Conservation (phyloP, 2,888 invertebrate genomes). For the Patella depressa region DNA sequence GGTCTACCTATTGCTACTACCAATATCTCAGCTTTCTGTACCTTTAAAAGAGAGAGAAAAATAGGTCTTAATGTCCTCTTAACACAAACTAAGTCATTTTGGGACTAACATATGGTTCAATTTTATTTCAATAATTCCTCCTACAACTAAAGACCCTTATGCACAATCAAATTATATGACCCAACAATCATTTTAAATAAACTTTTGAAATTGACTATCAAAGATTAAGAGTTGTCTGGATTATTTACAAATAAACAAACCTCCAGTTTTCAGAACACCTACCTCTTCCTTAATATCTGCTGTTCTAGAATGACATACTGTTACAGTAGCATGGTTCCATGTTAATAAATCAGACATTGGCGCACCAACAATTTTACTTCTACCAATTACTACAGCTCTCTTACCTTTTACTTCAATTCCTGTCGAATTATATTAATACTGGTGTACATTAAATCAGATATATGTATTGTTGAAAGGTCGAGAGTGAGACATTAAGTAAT, state of each 20-base stretch:
- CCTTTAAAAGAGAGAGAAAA: conserved; percentile 36
- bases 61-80: not conserved
- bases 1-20: conserved; percentile 95
- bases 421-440: not conserved
- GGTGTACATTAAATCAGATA: not conserved
- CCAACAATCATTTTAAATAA: not conserved
- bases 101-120: no score
- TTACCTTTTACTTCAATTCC: conserved; percentile 85
- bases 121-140: no score
- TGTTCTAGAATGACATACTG: conserved; percentile 96
- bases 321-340: conserved; percentile 97
- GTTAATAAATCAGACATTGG: conserved; percentile 94
- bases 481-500: no score
- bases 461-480: no score
- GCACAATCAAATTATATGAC: not conserved
- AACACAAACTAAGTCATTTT: not conserved
- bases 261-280: conserved; percentile 14
- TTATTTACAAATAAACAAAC: no score
- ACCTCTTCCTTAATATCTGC: conserved; percentile 77
- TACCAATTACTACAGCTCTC: conserved; percentile 92
- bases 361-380: conserved; percentile 98
- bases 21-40: conserved; percentile 85
- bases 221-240: no score
- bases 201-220: no score
- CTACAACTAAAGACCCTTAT: no score